Base-by-base conservation (phyloP, 2,797 vertebrate species). In the Cuniculus paca region DNA sequence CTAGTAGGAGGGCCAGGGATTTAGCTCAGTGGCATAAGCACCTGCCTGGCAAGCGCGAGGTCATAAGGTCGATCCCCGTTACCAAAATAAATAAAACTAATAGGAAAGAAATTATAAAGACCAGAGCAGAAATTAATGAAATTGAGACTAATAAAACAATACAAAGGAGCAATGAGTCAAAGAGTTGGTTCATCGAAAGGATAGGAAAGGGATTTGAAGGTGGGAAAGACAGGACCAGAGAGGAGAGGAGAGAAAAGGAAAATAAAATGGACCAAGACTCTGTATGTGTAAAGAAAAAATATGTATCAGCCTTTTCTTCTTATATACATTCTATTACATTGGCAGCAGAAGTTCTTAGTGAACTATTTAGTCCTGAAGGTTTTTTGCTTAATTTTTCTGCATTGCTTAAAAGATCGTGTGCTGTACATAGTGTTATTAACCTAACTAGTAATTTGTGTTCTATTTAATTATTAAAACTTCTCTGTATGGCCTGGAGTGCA, bases 371-470 rank as follows among this genome's bases (percentile, higher is more conserved):
- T 93, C 28, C 89, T 90, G 28, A 6, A 16, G 36, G 77, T 95
- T 68, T 74, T 84, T 90, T 96, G 84, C 89, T 95, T 95, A 91
- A 70, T 93, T 91, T 95, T 50, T 94, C 52, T 79, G 52, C 58
- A 90, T 78, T 95, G 39, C 50, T 92, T 54, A 91, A 75, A 95
- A 95, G 78, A 92, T 26, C 45, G 16, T 88, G 31, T 92, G 50
- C 45, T 92, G 60, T 68, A 95, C 50, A 77, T 82, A 94, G n/a
- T 89, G 65, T 93, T 84, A 19, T 90, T 95, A 91, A 42, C 61
- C 70, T 88, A 90, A 95, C 24, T 90, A 96, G 86, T 96, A 87
- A 88, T 91, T 95, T 94, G 95, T 92, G 85, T 81, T 96, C 34
- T 82, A 14, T 81, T 94, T 95, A 91, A 94, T 77, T 96, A 68